phyloP scores from a whole-genome alignment of 2,888 invertebrate genomes.

The Salpingus planirostris region DNA sequence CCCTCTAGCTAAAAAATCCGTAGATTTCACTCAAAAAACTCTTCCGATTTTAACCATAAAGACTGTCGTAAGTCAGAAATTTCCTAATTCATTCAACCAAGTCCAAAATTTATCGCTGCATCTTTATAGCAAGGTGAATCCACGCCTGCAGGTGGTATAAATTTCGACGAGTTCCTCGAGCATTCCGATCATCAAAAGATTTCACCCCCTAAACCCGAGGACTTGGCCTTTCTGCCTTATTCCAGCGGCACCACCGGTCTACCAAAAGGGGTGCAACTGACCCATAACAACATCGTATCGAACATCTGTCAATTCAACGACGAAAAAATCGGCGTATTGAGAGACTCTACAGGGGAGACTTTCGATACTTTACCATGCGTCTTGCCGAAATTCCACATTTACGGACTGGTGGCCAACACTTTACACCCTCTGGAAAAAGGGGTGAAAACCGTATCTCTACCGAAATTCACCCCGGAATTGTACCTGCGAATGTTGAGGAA shows the following conservation, averaged over 20 bases:
- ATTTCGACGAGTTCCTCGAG: constrained; percentile 48
- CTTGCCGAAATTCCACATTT: constrained; percentile 47
- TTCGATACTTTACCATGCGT: constrained; percentile 28
- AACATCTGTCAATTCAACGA: constrained; percentile 29
- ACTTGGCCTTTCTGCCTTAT: constrained; percentile 63
- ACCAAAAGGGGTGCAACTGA: constrained; percentile 64
- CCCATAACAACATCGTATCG: constrained; percentile 37
- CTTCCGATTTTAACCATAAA: constrained; percentile 47
- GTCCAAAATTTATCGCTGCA: constrained; percentile 1
- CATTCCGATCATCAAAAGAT: constrained; percentile 44
- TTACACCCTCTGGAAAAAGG: constrained; percentile 25
- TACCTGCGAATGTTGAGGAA: constrained; percentile 12
- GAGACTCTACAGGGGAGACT: constrained; percentile 15
- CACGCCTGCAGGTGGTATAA: constrained; percentile 47
- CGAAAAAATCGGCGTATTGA: constrained; percentile 3
- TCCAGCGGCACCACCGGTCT: constrained; percentile 80
- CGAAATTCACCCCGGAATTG: constrained; percentile 22
- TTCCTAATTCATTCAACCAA: background rate
- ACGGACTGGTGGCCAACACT: constrained; percentile 37
- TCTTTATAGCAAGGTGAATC: constrained; percentile 10
- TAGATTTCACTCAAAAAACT: constrained; percentile 38
- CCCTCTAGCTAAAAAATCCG: constrained; percentile 42
- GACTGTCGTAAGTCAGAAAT: no score
- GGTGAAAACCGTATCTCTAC: constrained; percentile 37
- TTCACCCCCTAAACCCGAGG: constrained; percentile 44